Percentiles rank a stretch among this genome's conserved stretches.
Evolutionary conservation across 2,113 vertebrate species (phyloP).

Genomic region (Phylloscopus trochilus): DNA sequence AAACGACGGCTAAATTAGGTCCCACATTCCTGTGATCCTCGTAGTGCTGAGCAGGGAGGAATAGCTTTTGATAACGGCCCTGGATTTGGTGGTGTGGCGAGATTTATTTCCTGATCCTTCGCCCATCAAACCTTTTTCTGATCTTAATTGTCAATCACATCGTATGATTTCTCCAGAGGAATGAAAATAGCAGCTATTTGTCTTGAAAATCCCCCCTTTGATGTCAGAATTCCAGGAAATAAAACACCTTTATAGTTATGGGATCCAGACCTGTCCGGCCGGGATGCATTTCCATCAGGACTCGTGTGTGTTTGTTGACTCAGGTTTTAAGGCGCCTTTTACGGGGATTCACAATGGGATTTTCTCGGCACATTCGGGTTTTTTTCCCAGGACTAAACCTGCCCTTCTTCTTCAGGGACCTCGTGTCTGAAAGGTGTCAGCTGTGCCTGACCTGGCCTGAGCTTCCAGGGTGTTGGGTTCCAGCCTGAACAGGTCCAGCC

Average conservation of each 20-base stretch:
- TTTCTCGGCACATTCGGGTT: background rate
- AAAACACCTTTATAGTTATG: conserved; percentile 76
- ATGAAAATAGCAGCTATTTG: conserved; percentile 70
- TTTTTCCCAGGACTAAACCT: background rate
- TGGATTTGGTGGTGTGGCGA: conserved; percentile 39
- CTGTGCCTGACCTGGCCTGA: background rate
- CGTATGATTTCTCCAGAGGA: conserved; percentile 54
- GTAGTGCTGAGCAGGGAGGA: background rate
- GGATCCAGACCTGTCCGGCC: conserved; percentile 64
- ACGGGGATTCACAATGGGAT: background rate
- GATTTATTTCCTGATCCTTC: conserved; percentile 54
- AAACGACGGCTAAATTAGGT: conserved; percentile 38
- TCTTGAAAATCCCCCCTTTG: conserved; percentile 70
- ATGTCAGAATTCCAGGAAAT: conserved; percentile 77
- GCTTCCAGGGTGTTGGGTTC: background rate
- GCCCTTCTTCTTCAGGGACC: background rate
- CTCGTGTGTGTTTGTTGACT: background rate
- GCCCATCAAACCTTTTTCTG: conserved; percentile 25
- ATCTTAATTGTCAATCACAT: conserved; percentile 58
- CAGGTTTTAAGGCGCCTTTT: background rate
- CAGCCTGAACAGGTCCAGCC: background rate
- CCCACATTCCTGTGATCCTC: conserved; percentile 52
- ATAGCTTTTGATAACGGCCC: conserved; percentile 25
- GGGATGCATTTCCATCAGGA: conserved; percentile 31
- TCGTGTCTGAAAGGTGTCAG: background rate